A percentile compares a stretch with the other conserved stretches of the same genome.
phyloP scores from a whole-genome alignment of 2,797 vertebrate species.

The Lophura swinhoii region DNA sequence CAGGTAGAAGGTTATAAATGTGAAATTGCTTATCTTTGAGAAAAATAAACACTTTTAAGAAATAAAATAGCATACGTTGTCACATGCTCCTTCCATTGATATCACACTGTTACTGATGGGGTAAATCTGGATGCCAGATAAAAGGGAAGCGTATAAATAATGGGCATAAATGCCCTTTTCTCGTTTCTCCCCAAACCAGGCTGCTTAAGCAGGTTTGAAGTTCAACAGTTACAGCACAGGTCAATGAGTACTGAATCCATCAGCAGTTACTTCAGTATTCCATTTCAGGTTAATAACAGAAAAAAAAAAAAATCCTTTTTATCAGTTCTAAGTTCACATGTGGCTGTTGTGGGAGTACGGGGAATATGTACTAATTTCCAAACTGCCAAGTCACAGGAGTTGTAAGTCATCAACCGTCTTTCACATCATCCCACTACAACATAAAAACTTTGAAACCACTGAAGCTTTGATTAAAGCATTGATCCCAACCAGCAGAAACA shows the following conservation, averaged over 20 bases:
- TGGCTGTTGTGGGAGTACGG: background rate
- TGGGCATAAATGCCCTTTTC: background rate
- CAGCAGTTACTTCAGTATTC: background rate
- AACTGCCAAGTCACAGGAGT: background rate
- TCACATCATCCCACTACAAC: background rate
- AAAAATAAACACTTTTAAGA: background rate
- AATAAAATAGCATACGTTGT: background rate
- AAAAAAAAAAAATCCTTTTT: background rate
- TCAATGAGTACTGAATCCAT: background rate
- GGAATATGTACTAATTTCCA: accelerated
- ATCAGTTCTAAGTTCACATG: background rate
- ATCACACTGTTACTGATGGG: background rate
- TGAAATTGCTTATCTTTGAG: background rate
- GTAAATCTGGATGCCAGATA: background rate
- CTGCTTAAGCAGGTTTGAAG: background rate
- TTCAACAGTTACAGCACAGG: background rate
- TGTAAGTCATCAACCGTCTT: background rate
- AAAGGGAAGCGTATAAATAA: background rate
- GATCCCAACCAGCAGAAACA: background rate
- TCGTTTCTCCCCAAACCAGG: background rate
- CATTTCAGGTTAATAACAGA: background rate
- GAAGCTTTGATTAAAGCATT: background rate
- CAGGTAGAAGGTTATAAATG: background rate
- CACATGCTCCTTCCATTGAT: background rate
- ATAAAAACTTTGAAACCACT: background rate